phyloP scores from a whole-genome alignment of 2,797 vertebrate species.

The Catharus ustulatus region DNA sequence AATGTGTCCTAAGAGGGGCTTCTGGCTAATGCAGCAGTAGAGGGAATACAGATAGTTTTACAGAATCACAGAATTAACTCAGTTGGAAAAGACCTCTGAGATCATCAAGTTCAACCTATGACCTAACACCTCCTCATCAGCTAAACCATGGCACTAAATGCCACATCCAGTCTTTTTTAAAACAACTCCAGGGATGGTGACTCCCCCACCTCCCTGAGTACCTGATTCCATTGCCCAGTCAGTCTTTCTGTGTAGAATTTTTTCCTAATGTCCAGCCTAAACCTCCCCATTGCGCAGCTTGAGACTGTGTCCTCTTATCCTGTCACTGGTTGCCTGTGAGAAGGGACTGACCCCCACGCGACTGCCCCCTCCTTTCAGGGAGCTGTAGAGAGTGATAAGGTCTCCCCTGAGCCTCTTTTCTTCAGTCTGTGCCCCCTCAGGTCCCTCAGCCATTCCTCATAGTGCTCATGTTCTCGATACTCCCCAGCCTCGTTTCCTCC shows the following conservation, averaged over 20 bases:
- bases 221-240: neutral
- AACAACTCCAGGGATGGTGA: neutral
- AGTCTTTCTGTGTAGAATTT: neutral
- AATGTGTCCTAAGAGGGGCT: neutral
- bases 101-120: neutral
- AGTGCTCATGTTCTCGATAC: neutral
- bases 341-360: rapidly evolving
- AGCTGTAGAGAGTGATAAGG: neutral
- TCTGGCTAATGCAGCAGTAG: neutral
- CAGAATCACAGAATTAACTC: neutral
- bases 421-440: neutral
- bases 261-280: neutral
- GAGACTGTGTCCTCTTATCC: neutral
- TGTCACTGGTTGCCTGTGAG: neutral
- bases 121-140: neutral
- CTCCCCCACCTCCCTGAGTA: neutral
- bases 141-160: neutral
- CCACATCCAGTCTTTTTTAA: neutral
- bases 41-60: neutral
- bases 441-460: neutral
- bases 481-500: neutral
- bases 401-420: neutral
- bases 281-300: neutral
- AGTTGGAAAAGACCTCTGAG: neutral
- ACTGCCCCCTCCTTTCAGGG: neutral